These are phyloP conservation scores for Drosophila helvetica DNA, from an alignment of 2,888 invertebrate species.

Conservation along the genomic window DNA sequence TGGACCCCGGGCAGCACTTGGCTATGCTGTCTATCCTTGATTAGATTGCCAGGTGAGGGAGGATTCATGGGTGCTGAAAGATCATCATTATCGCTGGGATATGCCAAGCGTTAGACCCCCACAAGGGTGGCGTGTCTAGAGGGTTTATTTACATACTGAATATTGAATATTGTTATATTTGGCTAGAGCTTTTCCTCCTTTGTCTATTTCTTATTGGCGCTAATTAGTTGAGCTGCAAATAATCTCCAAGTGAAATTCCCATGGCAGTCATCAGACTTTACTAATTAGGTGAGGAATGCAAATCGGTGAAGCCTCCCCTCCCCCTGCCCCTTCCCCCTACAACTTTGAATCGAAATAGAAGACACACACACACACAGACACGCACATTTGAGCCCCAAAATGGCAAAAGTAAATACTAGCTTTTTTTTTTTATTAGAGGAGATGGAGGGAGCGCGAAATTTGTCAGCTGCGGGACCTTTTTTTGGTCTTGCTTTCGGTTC, in stretches of 20 bases:
- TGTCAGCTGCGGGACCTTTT: slow-evolving; percentile 23
- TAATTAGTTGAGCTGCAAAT: slow-evolving; percentile 43
- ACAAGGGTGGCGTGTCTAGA: no score
- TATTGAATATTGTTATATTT: slow-evolving; percentile 31
- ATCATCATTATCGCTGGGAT: slow-evolving; percentile 19
- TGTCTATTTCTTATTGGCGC: slow-evolving; percentile 21
- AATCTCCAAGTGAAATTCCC: slow-evolving; percentile 56
- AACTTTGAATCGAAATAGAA: neutral
- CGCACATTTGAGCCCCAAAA: neutral
- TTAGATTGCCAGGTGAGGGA: slow-evolving; percentile 38
- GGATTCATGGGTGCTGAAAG: slow-evolving; percentile 13
- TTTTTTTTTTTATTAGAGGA: slow-evolving; percentile 1
- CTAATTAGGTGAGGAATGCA: slow-evolving; percentile 56
- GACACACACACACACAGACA: no score
- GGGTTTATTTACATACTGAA: neutral
- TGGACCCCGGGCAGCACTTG: slow-evolving; percentile 16
- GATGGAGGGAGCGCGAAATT: slow-evolving; percentile 24
- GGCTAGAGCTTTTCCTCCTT: neutral
- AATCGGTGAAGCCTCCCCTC: slow-evolving; percentile 7
- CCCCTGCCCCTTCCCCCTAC: no score
- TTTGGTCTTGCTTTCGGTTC: slow-evolving; percentile 4
- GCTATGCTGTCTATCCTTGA: slow-evolving; percentile 26
- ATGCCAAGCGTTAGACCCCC: no score
- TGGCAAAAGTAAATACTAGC: neutral
- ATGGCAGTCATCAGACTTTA: slow-evolving; percentile 52